phyloP scores from a whole-genome alignment of 2,113 vertebrate species.

The Struthidea cinerea region DNA sequence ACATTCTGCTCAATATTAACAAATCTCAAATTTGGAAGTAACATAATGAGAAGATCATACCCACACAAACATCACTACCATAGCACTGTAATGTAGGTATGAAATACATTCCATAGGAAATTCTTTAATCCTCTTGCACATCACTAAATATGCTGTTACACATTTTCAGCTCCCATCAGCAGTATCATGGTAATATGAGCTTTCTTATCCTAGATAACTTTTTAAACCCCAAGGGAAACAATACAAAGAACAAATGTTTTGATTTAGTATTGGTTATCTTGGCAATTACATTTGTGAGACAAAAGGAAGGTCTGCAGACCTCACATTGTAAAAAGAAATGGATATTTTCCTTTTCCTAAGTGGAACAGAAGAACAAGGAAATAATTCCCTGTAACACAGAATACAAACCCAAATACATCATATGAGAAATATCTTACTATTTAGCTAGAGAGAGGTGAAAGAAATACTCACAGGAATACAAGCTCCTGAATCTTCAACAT shows the following conservation, averaged over 20 bases:
- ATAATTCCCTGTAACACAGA: not conserved
- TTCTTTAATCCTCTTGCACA: not conserved
- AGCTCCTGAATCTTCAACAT: constrained; percentile 93
- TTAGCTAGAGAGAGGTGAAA: not conserved
- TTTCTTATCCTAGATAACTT: not conserved
- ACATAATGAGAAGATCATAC: not conserved
- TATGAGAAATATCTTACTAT: not conserved
- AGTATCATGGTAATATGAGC: not conserved
- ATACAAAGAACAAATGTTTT: not conserved
- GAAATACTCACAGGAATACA: constrained; percentile 87
- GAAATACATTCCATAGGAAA: not conserved
- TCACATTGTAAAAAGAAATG: not conserved
- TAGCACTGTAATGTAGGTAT: not conserved
- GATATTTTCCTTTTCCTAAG: not conserved
- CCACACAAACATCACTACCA: not conserved
- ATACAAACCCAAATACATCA: not conserved
- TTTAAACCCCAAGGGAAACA: not conserved
- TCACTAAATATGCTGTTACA: not conserved
- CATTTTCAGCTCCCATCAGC: not conserved
- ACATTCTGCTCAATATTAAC: not conserved
- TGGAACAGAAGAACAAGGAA: not conserved
- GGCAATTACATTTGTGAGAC: not conserved
- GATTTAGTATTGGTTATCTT: not conserved
- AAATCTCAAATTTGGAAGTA: not conserved
- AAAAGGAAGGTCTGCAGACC: not conserved